Conservation (phyloP, 2,888 invertebrate genomes). For the Blastobasis adustella region DNA sequence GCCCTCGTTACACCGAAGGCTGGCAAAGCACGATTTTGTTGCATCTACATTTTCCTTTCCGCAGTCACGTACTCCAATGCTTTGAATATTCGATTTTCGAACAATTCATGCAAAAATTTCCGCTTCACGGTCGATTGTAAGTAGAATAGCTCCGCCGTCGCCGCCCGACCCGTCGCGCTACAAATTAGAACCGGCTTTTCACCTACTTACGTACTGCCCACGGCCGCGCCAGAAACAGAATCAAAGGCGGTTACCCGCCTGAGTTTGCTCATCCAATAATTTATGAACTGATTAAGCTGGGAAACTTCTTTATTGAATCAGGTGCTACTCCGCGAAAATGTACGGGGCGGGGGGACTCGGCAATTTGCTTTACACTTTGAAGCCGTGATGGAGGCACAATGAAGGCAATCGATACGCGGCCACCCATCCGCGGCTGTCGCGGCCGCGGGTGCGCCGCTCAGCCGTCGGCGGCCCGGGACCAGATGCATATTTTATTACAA, state of each 20-base stretch:
- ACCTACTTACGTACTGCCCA: too few species aligned
- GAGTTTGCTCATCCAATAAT: slow-evolving; percentile 1
- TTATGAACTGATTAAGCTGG: slow-evolving; percentile 3
- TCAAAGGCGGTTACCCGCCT: background rate
- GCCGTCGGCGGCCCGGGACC: background rate
- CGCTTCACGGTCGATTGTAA: slow-evolving; percentile 20
- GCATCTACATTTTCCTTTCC: slow-evolving; percentile 1
- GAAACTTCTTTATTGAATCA: slow-evolving; percentile 12
- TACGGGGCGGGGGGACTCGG: background rate
- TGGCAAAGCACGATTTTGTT: slow-evolving; percentile 3
- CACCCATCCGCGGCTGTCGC: too few species aligned
- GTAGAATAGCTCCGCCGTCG: slow-evolving; percentile 18
- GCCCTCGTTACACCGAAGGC: slow-evolving; percentile 3
- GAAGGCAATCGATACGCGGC: background rate
- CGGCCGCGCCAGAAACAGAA: background rate
- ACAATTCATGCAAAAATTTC: slow-evolving; percentile 16
- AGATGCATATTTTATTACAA: slow-evolving; percentile 10
- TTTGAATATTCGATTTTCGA: slow-evolving; percentile 18
- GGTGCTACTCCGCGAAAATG: slow-evolving; percentile 4
- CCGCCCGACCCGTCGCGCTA: slow-evolving; percentile 3
- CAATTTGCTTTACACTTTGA: background rate
- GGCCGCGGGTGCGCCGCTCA: too few species aligned
- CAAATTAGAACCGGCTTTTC: background rate
- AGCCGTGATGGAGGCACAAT: background rate
- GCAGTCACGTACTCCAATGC: slow-evolving; percentile 1